A percentile compares a stretch with the other conserved stretches of the same genome.
Conservation (phyloP, 2,113 vertebrate genomes). For the Aptenodytes patagonicus region DNA sequence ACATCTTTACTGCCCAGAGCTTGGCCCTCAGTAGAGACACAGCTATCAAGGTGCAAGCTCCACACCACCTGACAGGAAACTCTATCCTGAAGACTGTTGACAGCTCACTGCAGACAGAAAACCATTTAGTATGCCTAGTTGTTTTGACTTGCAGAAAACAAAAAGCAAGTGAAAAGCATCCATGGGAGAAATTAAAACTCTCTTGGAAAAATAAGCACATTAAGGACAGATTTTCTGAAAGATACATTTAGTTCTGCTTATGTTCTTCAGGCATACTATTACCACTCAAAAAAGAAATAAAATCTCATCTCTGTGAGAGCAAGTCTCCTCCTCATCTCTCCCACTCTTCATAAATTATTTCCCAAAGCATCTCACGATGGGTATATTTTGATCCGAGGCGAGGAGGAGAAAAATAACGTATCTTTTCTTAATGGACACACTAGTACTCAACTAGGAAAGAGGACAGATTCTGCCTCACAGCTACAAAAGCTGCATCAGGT, state of each 20-base stretch:
- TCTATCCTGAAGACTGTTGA: not conserved
- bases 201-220: not conserved
- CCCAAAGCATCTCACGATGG: not conserved
- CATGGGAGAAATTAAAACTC: not conserved
- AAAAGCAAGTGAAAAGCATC: not conserved
- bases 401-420: rapidly evolving
- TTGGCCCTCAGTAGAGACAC: not conserved
- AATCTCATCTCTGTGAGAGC: not conserved
- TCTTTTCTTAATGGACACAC: not conserved
- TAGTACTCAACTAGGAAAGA: not conserved
- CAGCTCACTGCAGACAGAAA: not conserved
- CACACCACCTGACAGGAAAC: not conserved
- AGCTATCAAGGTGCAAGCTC: not conserved
- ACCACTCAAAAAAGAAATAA: not conserved
- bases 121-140: not conserved
- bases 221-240: not conserved
- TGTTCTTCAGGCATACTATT: not conserved
- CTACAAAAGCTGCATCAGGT: not conserved
- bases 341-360: not conserved
- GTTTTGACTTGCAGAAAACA: not conserved
- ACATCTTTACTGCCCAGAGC: not conserved
- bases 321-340: not conserved
- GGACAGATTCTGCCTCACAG: not conserved
- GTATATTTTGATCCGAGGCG: not conserved
- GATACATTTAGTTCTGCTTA: not conserved